Percentiles rank a stretch among this genome's conserved stretches.
These are phyloP conservation scores for Bos taurus DNA, from an alignment of 2,113 vertebrate genomes.

Conservation along the genomic window ARS-UCD2.0 NC_037345.1:38434001-38434500, in stretches of 20 bases:
- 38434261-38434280: background rate
- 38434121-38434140: background rate
- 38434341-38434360: background rate
- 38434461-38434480: background rate
- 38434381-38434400: background rate
- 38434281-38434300: background rate
- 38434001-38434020: constrained; percentile 14
- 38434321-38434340: background rate
- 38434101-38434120: background rate
- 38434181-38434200: background rate
- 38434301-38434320: background rate
- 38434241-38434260: background rate
- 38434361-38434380: background rate
- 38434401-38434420: background rate
- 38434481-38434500: background rate
- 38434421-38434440: background rate
- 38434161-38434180: background rate
- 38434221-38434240: background rate
- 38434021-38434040: constrained; percentile 27
- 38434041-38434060: background rate
- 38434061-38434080: background rate
- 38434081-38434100: background rate
- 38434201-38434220: background rate
- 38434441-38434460: background rate
- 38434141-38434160: background rate